These are phyloP conservation scores for Cantharis lateralis DNA, from an alignment of 2,888 invertebrate species.

Conservation along the genomic window DNA sequence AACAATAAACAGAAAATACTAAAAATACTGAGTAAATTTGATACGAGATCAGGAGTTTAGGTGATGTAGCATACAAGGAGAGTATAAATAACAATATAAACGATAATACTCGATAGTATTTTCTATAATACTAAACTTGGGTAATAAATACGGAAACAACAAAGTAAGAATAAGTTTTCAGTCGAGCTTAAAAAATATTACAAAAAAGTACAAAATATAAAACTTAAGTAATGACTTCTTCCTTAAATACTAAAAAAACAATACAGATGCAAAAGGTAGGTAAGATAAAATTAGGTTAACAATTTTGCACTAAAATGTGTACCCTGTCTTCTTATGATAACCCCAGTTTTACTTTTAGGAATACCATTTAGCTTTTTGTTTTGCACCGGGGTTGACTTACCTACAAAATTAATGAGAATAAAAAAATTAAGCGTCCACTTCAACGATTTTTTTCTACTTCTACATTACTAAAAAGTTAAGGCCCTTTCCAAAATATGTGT, in stretches of 20 bases:
- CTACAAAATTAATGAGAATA: not conserved
- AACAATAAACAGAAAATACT: not conserved
- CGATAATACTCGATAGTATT: not conserved
- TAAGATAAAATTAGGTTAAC: not conserved
- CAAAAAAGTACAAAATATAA: not conserved
- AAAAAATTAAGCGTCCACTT: not conserved
- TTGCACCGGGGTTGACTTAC: not conserved
- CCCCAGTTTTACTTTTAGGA: not conserved
- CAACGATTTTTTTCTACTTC: not conserved
- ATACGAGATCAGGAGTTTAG: not conserved
- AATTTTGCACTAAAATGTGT: not conserved
- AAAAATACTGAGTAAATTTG: not conserved
- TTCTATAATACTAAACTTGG: not conserved
- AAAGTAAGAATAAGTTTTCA: not conserved
- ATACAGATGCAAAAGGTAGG: not conserved
- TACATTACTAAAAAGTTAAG: constrained; percentile 11
- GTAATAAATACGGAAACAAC: not conserved
- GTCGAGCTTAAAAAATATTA: not conserved
- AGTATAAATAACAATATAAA: not conserved
- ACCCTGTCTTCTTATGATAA: not conserved
- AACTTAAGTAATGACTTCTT: not conserved
- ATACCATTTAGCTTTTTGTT: not conserved
- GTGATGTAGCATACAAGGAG: not conserved
- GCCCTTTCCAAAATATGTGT: constrained; percentile 19
- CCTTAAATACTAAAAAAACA: not conserved